A percentile compares a stretch with the other conserved stretches of the same genome.
Conservation (phyloP, 1,140 invertebrate genomes). For the Ylistrum balloti region DNA sequence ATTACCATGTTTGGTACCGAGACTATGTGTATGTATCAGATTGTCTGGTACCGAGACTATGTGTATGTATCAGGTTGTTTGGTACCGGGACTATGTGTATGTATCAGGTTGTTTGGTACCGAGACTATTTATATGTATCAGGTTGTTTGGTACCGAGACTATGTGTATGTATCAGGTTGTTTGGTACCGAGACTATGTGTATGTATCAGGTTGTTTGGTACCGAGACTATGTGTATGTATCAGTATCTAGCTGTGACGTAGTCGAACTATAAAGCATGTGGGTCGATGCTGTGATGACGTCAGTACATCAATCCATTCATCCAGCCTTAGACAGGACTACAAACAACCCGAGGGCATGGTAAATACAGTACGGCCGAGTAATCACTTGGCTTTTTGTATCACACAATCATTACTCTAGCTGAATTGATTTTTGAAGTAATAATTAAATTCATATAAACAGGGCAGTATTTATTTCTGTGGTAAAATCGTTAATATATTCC, state of each 20-base stretch:
- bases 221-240: background rate
- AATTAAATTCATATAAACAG: background rate
- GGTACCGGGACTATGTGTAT: too few relatives aligned
- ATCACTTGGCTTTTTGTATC: background rate
- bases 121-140: too few relatives aligned
- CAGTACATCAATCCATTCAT: background rate
- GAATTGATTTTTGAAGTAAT: constrained; percentile 17
- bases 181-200: too few relatives aligned
- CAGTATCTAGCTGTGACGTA: background rate
- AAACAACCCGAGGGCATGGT: background rate
- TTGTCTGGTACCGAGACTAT: too few relatives aligned
- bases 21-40: too few relatives aligned
- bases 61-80: too few relatives aligned
- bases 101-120: too few relatives aligned
- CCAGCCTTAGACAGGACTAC: background rate
- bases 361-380: background rate
- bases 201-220: too few relatives aligned
- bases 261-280: background rate
- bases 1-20: too few relatives aligned
- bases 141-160: too few relatives aligned
- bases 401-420: background rate
- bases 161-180: too few relatives aligned
- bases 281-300: constrained; percentile 23
- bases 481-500: background rate
- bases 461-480: background rate